phyloP scores from a whole-genome alignment of 2,797 vertebrate species.

The Clarias laeviceps region DNA sequence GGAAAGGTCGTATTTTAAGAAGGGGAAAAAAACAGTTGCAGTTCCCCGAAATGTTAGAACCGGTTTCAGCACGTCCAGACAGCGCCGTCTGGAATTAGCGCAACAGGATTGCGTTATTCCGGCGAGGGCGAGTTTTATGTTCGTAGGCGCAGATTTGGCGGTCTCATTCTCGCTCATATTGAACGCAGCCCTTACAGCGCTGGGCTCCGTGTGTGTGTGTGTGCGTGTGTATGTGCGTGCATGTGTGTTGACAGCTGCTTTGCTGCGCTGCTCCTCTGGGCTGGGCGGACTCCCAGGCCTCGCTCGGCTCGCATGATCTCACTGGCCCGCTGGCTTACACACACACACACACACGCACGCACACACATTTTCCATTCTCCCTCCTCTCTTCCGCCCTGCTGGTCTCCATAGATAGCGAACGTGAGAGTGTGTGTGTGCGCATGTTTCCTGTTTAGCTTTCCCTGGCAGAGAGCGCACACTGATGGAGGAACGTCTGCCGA shows the following conservation, averaged over 20 bases:
- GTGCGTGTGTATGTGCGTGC: constrained; percentile 51
- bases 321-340: constrained; percentile 47
- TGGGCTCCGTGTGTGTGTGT: neutral
- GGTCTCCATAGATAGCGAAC: constrained; percentile 54
- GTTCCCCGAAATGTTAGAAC: constrained; percentile 32
- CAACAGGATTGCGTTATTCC: constrained; percentile 39
- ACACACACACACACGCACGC: constrained; percentile 22
- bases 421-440: constrained; percentile 46
- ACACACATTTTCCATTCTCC: constrained; percentile 38
- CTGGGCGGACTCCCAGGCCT: constrained; percentile 60
- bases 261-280: constrained; percentile 75
- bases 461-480: constrained; percentile 62
- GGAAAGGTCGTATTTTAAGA: constrained; percentile 25
- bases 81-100: constrained; percentile 37
- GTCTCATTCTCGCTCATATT: constrained; percentile 32
- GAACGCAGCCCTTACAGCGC: constrained; percentile 23
- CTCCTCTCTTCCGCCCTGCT: constrained; percentile 45
- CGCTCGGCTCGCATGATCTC: constrained; percentile 54
- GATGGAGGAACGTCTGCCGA: constrained; percentile 60
- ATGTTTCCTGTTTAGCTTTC: constrained; percentile 68
- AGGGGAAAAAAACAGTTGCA: constrained; percentile 15
- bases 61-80: constrained; percentile 34
- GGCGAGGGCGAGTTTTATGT: constrained; percentile 25
- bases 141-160: constrained; percentile 31
- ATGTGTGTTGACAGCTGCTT: constrained; percentile 76